Percentiles rank a stretch among this genome's conserved stretches.
These are phyloP conservation scores for Progne subis DNA, from an alignment of 2,113 vertebrate species.

Conservation along the genomic window DNA sequence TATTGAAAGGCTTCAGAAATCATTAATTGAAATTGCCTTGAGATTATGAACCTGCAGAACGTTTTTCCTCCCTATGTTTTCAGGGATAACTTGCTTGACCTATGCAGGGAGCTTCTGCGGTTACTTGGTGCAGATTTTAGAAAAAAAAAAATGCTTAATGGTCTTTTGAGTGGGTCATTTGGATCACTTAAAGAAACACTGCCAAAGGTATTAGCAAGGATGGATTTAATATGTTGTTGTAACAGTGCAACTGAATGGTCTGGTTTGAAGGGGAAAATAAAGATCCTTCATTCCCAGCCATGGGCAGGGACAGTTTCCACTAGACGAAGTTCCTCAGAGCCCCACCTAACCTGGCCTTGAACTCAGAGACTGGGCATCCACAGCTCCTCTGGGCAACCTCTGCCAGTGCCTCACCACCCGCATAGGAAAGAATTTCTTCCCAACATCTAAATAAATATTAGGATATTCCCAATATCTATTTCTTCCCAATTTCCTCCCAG, in stretches of 20 bases:
- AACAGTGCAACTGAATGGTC: not conserved
- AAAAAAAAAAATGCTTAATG: not conserved
- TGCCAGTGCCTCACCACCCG: not conserved
- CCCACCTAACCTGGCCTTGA: too few relatives aligned
- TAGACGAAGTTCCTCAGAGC: fast-evolving
- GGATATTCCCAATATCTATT: not conserved
- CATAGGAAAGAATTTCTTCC: not conserved
- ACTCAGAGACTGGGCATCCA: not conserved
- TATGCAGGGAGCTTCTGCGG: fast-evolving
- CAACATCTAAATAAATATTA: not conserved
- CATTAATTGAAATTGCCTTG: not conserved
- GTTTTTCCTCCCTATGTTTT: fast-evolving
- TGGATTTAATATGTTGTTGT: not conserved
- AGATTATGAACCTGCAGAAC: not conserved
- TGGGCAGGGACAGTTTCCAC: not conserved
- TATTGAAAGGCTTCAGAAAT: not conserved
- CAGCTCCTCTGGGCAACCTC: not conserved
- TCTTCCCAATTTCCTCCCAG: not conserved
- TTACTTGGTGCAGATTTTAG: not conserved
- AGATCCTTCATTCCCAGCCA: not conserved
- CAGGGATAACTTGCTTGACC: not conserved
- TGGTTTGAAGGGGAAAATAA: not conserved
- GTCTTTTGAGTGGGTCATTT: not conserved
- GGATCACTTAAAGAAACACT: not conserved
- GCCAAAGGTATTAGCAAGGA: not conserved